These are phyloP conservation scores for Pseudococcus longispinus DNA, from an alignment of 2,888 invertebrate species.

Conservation along the genomic window DNA sequence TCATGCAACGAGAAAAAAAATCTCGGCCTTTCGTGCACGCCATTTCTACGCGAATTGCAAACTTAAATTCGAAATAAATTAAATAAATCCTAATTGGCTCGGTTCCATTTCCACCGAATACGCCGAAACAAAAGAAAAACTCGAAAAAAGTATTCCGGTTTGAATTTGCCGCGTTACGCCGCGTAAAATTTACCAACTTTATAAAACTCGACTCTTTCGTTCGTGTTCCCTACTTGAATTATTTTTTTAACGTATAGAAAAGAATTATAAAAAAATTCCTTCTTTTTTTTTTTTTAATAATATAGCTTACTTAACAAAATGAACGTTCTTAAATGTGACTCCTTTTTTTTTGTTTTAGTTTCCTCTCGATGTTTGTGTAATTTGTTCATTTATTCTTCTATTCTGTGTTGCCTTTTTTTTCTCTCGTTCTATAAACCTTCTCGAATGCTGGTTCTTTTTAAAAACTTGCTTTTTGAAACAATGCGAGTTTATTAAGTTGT, in stretches of 20 bases:
- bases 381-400: slow-evolving; percentile 24
- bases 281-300: neutral
- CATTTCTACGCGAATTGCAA: neutral
- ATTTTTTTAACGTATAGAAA: neutral
- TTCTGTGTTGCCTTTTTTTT: neutral
- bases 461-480: slow-evolving; percentile 18
- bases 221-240: neutral
- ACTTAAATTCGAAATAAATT: neutral
- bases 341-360: slow-evolving; percentile 5
- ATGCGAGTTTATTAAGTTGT: slow-evolving; percentile 29
- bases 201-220: neutral
- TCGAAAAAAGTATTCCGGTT: slow-evolving; percentile 15
- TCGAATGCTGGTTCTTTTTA: neutral
- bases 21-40: neutral
- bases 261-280: neutral
- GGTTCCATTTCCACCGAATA: slow-evolving; percentile 5
- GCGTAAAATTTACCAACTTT: slow-evolving; percentile 27
- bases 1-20: too few relatives aligned
- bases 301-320: slow-evolving; percentile 18
- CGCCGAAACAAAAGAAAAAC: neutral
- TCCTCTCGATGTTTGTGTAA: slow-evolving; percentile 21
- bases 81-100: slow-evolving; percentile 17
- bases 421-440: neutral
- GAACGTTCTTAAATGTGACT: slow-evolving; percentile 23
- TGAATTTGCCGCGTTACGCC: neutral